These are phyloP conservation scores for Tragopan temminckii DNA, from an alignment of 2,797 vertebrate species.

Conservation along the genomic window DNA sequence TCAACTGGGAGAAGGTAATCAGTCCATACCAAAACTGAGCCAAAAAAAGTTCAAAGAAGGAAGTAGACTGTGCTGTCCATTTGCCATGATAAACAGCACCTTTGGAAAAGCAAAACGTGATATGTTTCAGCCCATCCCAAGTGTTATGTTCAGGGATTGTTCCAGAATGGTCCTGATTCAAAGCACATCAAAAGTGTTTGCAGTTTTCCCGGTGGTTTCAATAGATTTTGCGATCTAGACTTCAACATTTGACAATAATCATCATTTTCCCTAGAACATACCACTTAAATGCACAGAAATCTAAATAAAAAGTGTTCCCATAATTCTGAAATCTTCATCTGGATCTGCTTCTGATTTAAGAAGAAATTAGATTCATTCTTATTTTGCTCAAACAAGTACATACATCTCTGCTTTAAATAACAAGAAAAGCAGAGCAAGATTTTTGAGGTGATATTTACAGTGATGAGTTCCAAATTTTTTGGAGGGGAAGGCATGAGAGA, in stretches of 20 bases:
- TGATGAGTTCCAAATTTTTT: slow-evolving; percentile 48
- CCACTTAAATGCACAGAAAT: slow-evolving; percentile 45
- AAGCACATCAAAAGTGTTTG: slow-evolving; percentile 31
- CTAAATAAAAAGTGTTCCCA: slow-evolving; percentile 26
- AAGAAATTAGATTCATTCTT: slow-evolving; percentile 37
- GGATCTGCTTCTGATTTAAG: slow-evolving; percentile 53
- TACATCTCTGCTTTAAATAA: slow-evolving; percentile 56
- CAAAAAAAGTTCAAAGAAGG: neutral
- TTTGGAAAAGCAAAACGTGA: neutral
- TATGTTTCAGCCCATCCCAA: neutral
- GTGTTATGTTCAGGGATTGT: neutral
- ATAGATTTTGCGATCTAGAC: neutral
- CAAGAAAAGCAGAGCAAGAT: slow-evolving; percentile 28
- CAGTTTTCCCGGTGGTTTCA: slow-evolving; percentile 44
- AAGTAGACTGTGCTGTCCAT: neutral
- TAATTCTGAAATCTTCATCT: slow-evolving; percentile 54
- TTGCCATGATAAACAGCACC: neutral
- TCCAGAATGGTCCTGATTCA: slow-evolving; percentile 34
- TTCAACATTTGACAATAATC: slow-evolving; percentile 63
- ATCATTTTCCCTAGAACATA: slow-evolving; percentile 45
- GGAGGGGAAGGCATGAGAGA: neutral
- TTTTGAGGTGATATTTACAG: slow-evolving; percentile 56
- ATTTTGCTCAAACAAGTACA: slow-evolving; percentile 30
- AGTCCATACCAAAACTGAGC: neutral
- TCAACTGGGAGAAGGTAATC: neutral